These are phyloP conservation scores for Sylvia borin DNA, from an alignment of 2,797 vertebrate genomes.

Conservation along the genomic window DNA sequence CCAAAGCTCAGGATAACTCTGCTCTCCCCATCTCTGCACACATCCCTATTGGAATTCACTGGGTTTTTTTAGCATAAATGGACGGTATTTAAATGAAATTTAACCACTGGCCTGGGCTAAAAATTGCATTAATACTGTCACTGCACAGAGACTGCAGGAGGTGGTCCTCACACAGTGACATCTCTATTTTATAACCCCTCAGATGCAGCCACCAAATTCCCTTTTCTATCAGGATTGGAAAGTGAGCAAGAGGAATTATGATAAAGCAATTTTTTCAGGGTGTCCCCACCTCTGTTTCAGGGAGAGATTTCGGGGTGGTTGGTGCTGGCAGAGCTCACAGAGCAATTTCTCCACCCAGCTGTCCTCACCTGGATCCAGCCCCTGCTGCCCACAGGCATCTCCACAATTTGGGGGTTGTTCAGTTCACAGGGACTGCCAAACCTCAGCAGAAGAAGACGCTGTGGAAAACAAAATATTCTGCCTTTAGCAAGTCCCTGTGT, in stretches of 20 bases:
- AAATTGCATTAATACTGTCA: background rate
- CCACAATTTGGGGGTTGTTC: background rate
- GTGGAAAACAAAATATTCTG: background rate
- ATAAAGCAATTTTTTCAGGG: background rate
- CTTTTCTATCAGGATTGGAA: background rate
- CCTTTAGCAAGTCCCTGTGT: fast-evolving
- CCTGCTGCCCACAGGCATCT: fast-evolving
- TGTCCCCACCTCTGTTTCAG: background rate
- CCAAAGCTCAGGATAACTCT: background rate
- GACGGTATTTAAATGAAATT: background rate
- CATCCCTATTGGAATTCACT: background rate
- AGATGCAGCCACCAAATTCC: background rate
- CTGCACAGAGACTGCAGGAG: background rate
- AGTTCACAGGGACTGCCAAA: background rate
- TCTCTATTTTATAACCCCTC: background rate
- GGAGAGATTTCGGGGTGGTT: background rate
- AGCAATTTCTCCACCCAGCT: background rate
- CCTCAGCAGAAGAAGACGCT: fast-evolving
- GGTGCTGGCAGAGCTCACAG: background rate
- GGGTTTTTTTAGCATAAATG: background rate
- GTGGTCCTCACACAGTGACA: background rate
- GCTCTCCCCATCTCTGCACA: background rate
- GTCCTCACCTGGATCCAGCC: background rate
- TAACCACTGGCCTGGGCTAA: background rate
- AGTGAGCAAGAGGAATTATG: background rate